These are phyloP conservation scores for Anniella stebbinsi DNA, from an alignment of 2,797 vertebrate species.

Conservation along the genomic window DNA sequence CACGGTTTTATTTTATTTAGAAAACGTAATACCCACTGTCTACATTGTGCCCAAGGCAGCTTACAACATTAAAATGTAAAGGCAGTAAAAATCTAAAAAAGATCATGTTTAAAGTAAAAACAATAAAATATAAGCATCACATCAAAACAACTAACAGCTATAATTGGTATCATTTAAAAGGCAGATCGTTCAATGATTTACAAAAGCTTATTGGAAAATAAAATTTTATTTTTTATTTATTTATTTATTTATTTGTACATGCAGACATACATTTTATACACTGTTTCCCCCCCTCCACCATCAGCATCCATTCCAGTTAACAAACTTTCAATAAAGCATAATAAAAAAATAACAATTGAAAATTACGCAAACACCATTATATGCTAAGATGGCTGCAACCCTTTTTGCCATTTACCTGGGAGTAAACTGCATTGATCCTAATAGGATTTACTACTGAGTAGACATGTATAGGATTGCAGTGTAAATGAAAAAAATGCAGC, in stretches of 20 bases:
- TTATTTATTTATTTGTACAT: neutral
- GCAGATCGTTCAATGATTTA: no score
- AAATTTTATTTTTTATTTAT: neutral
- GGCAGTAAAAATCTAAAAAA: neutral
- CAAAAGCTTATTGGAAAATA: no score
- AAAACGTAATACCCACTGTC: neutral
- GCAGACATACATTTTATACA: neutral
- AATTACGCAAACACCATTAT: neutral
- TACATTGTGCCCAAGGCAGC: neutral
- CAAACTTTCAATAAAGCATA: neutral
- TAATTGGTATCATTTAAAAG: neutral
- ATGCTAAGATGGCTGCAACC: neutral
- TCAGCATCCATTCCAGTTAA: neutral
- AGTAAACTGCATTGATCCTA: neutral
- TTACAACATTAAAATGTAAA: neutral
- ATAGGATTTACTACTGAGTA: neutral
- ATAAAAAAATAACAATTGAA: neutral
- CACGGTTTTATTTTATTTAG: neutral
- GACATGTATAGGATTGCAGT: neutral
- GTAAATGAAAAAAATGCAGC: neutral
- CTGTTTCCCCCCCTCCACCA: neutral
- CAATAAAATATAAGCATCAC: neutral
- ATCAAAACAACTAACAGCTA: neutral
- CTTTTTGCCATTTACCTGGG: neutral
- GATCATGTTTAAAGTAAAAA: neutral